A percentile compares a stretch with the other conserved stretches of the same genome.
phyloP scores from a whole-genome alignment of 2,888 invertebrate genomes.

The Melanchra persicariae region DNA sequence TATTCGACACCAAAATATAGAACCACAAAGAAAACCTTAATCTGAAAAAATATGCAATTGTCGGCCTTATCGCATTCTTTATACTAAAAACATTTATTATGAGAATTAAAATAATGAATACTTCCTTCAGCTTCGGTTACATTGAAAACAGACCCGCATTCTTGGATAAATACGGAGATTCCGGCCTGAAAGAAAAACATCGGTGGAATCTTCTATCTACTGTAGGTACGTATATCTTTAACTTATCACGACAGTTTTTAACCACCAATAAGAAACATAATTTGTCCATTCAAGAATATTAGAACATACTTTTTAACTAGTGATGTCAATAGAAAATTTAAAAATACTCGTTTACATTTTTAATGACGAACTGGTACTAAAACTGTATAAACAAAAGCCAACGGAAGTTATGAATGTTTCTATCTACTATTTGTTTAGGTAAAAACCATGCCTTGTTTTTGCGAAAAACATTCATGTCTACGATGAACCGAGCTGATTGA shows the following conservation, averaged over 20 bases:
- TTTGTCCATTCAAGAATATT: background rate
- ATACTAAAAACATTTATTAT: slow-evolving; percentile 21
- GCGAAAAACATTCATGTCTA: slow-evolving; percentile 10
- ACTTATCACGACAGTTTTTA: background rate
- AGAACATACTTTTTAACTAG: background rate
- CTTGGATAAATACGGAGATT: background rate
- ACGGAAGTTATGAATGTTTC: background rate
- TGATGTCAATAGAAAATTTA: background rate
- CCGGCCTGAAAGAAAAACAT: background rate
- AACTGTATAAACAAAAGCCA: background rate
- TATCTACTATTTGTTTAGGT: slow-evolving; percentile 25
- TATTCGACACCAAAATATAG: too few relatives aligned
- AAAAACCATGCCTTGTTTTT: slow-evolving; percentile 15
- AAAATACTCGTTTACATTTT: background rate
- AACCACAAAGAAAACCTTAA: too few relatives aligned
- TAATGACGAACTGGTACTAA: background rate
- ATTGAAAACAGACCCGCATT: background rate
- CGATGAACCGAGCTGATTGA: slow-evolving; percentile 41
- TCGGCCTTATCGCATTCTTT: too few relatives aligned
- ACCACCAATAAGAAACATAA: background rate
- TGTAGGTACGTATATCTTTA: background rate
- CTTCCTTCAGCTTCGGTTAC: background rate
- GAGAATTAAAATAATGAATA: background rate
- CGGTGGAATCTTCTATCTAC: too few relatives aligned
- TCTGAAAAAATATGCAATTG: too few relatives aligned